Evolutionary conservation across 2,888 invertebrate species (phyloP).

Genomic region (Hirtodrosophila trivittata): DNA sequence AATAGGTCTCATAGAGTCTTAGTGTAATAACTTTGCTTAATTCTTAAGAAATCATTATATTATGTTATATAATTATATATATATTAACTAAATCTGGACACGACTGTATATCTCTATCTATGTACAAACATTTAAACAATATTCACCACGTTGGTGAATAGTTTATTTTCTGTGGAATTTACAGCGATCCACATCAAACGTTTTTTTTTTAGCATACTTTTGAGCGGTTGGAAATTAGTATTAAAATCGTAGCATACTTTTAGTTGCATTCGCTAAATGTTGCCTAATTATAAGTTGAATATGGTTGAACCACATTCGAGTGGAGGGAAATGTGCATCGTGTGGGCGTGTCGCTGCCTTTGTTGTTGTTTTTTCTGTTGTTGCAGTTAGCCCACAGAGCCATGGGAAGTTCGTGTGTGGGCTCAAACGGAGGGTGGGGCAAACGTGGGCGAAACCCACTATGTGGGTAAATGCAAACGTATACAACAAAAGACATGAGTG

Average conservation of each 20-base stretch:
- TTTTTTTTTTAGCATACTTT: conserved; percentile 49
- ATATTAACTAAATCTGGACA: too few species aligned
- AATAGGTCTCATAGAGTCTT: too few species aligned
- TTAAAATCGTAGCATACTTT: conserved; percentile 39
- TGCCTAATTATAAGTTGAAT: conserved; percentile 44
- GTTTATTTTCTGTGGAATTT: background rate
- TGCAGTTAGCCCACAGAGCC: conserved; percentile 5
- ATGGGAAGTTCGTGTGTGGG: conserved; percentile 46
- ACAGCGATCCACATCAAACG: conserved; percentile 21
- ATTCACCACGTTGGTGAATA: too few species aligned
- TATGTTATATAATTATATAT: conserved; percentile 4
- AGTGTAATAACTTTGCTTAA: too few species aligned
- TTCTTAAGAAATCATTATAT: too few species aligned
- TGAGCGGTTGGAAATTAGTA: background rate
- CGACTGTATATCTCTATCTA: too few species aligned
- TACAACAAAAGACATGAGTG: background rate
- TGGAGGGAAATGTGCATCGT: conserved; percentile 23
- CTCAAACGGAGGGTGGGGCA: conserved; percentile 30
- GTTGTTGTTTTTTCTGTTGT: conserved; percentile 8
- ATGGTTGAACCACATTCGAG: conserved; percentile 19
- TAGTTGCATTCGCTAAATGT: conserved; percentile 13
- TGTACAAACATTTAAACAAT: too few species aligned
- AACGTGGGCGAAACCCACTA: conserved; percentile 25
- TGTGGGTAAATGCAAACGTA: conserved; percentile 18
- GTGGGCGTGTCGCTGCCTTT: conserved; percentile 37